Base-by-base conservation (phyloP, 2,113 vertebrate genomes). In the Phaetusa simplex region DNA sequence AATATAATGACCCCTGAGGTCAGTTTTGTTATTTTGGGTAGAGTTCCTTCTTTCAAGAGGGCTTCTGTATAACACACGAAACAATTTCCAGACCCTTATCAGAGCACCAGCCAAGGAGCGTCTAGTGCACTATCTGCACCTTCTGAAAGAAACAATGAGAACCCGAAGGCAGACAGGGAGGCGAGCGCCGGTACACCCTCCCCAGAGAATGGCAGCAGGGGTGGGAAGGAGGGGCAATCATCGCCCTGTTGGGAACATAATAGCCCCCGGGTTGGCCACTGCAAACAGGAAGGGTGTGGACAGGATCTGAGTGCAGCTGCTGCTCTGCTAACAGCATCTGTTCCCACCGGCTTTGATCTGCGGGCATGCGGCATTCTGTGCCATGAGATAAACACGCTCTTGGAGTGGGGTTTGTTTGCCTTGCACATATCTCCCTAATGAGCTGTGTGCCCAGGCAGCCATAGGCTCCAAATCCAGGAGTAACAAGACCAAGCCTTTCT, bases 241-340 rank as follows among this genome's bases (percentile, higher is more conserved):
- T 97, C 49, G 45, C 96, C 91, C 97, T 97, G 88, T 95, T 90
- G 95, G 98, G 97, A 98, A 98, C 98, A 98, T 96, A 98, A 98
- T 97, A 97, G 97, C 88, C 98, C 98, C 98, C 22, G 97, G 97
- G 97, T 97, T 98, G 97, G 97, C 95, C 95, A 93, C 97, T 88
- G 94, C 98, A 97, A 98, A 98, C 98, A 99, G 99, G 99, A 99
- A 99, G 99, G 99, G 99, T 97, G 98, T 98, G 98, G 98, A 98
- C 98, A 98, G 98, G 98, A 98, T 98, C 97, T 97, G 94, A 98
- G 98, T 42, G 90, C 98, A 98, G 98, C 98, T 98, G 98, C 98
- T 97, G 95, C 89, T 89, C 86, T 95, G 97, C 97, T 97, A 98
- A 95, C 96, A 97, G 97, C 88, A 97, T 98, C 98, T 98, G 98